These are phyloP conservation scores for Neuroterus valhalla DNA, from an alignment of 1,140 invertebrate genomes.

Conservation along the genomic window DNA sequence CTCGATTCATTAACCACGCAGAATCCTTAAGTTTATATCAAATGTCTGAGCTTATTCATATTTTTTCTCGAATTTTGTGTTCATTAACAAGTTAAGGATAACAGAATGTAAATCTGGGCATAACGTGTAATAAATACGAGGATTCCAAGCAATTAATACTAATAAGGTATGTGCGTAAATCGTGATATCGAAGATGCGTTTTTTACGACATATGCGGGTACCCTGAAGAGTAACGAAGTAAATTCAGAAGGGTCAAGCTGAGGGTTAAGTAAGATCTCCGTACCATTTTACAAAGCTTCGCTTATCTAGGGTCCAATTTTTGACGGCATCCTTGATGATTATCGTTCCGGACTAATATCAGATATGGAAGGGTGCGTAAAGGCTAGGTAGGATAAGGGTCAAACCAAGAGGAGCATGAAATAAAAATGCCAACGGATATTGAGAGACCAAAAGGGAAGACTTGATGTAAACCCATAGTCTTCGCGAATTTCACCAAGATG, in stretches of 20 bases:
- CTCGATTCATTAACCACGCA: conserved; percentile 10
- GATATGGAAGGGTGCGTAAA: neutral
- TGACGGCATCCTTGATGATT: conserved; percentile 1
- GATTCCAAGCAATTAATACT: no score
- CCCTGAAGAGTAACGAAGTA: neutral
- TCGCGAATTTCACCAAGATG: neutral
- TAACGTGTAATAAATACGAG: no score
- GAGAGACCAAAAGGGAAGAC: neutral
- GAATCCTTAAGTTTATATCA: neutral
- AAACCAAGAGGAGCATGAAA: neutral
- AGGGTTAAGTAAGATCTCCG: neutral
- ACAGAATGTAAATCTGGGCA: no score
- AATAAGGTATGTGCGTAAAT: no score
- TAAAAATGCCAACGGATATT: conserved; percentile 10
- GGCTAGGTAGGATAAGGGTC: neutral
- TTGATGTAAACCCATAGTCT: neutral
- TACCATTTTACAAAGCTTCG: neutral
- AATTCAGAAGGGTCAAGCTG: neutral
- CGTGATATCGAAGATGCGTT: no score
- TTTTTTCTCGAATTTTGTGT: no score
- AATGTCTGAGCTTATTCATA: no score
- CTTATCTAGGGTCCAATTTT: neutral
- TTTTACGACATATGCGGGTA: no score
- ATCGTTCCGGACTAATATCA: neutral
- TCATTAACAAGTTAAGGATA: no score